Base-by-base conservation (phyloP, 2,888 invertebrate species). In the Habrosyne pyritoides region DNA sequence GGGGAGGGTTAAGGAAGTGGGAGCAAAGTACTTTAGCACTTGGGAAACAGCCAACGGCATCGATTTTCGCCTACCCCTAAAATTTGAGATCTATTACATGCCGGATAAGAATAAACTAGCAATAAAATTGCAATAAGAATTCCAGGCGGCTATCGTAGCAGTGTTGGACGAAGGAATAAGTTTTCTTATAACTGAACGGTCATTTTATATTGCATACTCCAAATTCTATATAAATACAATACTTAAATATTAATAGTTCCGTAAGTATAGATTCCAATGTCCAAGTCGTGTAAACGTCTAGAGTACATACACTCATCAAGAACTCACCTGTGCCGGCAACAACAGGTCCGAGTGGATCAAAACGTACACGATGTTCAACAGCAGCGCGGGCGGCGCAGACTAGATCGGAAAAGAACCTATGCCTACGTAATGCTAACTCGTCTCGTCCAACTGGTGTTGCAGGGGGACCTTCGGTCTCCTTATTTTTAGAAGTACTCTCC, bases 371-470 rank as follows among this genome's bases (percentile, higher is more conserved):
- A 86, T 96, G 96, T 81, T 95, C 95, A 53, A 94, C 94, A 53
- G 95, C 95, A 67, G 95, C 95, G 75, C 95, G 94, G 48, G 96
- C 95, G 68, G 96, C 96, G 70, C 94, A 94, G 64, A 96, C 93
- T 59, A 96, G 93, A 78, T 96, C 96, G 54, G 96, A 95, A 86
- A 96, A 96, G 85, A 96, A 95, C 71, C 96, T 93, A 83, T 96
- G 96, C 56, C 96, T 93, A 62, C 96, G 93, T 69, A 96, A 84
- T 63, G 96, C 96, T 69, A 96, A 87, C 79, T 96, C 96, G 84
- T 96, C 96, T 57, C 95, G 94, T 54, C 96, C 96, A 49, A 96
- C 95, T 14, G 96, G 96, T 57, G 96, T 96, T 55, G 95, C 96
- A 50, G 96, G 96, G 65, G 95, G 93, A n/a, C 94, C 94, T 54